Percentiles rank a stretch among this genome's conserved stretches.
phyloP scores from a whole-genome alignment of 2,113 vertebrate genomes.

The Dicerorhinus sumatrensis region DNA sequence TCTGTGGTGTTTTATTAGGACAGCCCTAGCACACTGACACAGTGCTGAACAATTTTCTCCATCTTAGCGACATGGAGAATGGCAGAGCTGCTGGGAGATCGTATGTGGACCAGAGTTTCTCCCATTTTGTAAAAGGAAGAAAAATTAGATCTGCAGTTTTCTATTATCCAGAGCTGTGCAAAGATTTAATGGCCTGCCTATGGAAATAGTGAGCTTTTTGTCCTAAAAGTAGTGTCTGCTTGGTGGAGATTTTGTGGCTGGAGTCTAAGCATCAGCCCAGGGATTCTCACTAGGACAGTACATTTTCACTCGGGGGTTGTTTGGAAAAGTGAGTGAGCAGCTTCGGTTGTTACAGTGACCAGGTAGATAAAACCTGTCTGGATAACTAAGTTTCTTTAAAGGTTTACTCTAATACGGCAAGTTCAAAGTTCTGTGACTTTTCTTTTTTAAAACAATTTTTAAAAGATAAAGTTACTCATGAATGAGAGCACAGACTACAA shows the following conservation, averaged over 20 bases:
- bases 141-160: conserved; percentile 20
- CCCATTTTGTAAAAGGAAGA: neutral
- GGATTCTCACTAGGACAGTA: neutral
- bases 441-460: neutral
- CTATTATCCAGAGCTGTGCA: neutral
- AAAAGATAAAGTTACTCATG: neutral
- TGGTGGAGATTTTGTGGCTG: neutral
- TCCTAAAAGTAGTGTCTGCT: neutral
- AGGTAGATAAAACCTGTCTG: neutral
- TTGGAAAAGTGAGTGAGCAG: neutral
- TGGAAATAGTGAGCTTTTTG: neutral
- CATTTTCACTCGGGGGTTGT: neutral
- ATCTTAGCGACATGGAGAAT: neutral
- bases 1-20: neutral
- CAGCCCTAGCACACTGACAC: neutral
- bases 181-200: neutral
- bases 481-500: neutral
- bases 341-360: neutral
- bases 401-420: neutral
- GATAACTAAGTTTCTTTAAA: neutral
- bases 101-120: neutral
- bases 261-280: neutral
- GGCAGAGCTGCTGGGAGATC: neutral
- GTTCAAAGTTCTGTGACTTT: neutral
- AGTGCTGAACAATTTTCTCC: neutral